Percentiles rank a stretch among this genome's conserved stretches.
Conservation (phyloP, 1,140 invertebrate genomes). For the Pristionchus pacificus region DNA sequence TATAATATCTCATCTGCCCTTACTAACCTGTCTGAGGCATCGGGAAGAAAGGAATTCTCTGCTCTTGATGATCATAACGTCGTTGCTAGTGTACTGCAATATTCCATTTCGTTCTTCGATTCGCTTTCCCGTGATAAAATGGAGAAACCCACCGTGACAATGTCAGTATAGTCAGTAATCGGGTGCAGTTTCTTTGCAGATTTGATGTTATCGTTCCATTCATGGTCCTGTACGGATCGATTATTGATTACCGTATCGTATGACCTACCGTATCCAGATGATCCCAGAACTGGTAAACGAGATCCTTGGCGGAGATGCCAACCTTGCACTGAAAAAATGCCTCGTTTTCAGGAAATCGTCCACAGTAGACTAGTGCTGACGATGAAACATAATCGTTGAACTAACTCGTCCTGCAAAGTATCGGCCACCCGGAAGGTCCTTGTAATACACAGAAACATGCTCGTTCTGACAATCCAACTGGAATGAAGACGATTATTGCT, state of each 20-base stretch:
- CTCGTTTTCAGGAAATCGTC: not conserved
- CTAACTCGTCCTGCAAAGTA: not conserved
- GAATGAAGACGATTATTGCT: too few species aligned
- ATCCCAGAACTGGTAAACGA: not conserved
- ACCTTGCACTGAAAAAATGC: not conserved
- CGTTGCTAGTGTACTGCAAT: not conserved
- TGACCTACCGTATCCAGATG: not conserved
- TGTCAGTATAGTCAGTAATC: not conserved
- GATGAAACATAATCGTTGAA: not conserved
- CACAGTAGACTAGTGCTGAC: not conserved
- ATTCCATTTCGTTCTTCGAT: not conserved
- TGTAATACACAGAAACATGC: not conserved
- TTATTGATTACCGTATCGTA: not conserved
- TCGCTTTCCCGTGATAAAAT: not conserved
- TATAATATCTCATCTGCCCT: too few species aligned
- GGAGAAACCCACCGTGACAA: not conserved
- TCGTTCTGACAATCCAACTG: not conserved
- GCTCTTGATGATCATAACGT: not conserved
- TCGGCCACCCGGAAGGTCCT: not conserved
- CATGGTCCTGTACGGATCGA: not conserved
- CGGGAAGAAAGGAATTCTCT: not conserved
- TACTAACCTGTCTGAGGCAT: not conserved
- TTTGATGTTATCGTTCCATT: not conserved
- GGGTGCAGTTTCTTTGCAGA: not conserved
- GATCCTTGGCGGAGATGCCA: not conserved